Percentiles rank a stretch among this genome's conserved stretches.
These are phyloP conservation scores for Cheilosia vernalis DNA, from an alignment of 2,888 invertebrate species.

Conservation along the genomic window DNA sequence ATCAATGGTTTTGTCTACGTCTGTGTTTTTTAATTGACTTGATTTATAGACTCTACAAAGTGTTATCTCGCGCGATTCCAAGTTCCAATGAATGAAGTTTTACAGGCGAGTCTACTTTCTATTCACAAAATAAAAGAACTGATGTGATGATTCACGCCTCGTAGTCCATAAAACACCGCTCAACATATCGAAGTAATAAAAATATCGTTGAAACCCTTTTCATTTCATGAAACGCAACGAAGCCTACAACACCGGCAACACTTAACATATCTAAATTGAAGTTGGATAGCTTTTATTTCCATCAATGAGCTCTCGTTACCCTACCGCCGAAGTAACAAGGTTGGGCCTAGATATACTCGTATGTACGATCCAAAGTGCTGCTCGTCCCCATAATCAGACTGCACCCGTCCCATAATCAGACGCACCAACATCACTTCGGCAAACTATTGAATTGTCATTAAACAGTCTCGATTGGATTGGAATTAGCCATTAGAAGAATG, in stretches of 20 bases:
- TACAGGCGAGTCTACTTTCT: no score
- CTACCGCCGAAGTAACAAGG: conserved; percentile 24
- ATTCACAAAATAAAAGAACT: no score
- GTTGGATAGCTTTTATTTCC: conserved; percentile 41
- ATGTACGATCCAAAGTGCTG: neutral
- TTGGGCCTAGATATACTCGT: conserved; percentile 10
- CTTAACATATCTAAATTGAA: conserved; percentile 30
- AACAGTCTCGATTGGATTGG: conserved; percentile 36
- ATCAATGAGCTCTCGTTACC: conserved; percentile 23
- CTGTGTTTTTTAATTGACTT: no score
- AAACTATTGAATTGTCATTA: conserved; percentile 62
- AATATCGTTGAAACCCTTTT: neutral
- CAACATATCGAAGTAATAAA: conserved; percentile 7
- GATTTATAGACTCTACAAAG: no score
- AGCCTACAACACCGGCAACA: neutral
- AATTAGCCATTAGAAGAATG: conserved; percentile 19
- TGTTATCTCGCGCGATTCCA: no score
- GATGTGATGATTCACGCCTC: no score
- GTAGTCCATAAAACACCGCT: neutral
- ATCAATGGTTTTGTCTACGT: no score
- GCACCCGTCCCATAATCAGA: conserved; percentile 15
- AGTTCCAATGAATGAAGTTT: no score
- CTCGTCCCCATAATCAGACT: neutral
- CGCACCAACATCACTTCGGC: conserved; percentile 4
- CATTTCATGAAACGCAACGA: neutral